These are phyloP conservation scores for Prenolepis imparis DNA, from an alignment of 2,888 invertebrate species.

Conservation along the genomic window DNA sequence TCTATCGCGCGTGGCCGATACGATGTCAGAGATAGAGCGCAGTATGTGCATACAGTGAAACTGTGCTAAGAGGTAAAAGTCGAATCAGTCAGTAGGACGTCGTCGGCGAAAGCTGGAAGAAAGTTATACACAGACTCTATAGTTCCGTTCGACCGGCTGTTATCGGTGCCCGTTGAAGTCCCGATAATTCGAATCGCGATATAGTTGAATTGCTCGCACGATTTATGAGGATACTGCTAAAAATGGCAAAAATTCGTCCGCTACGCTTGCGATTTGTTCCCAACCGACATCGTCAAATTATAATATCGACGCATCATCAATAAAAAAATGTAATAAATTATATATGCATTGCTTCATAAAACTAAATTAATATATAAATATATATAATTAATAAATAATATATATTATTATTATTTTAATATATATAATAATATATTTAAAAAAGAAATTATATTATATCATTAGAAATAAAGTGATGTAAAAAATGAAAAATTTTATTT, in stretches of 20 bases:
- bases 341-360: not conserved
- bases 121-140: conserved; percentile 78
- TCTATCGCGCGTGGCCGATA: conserved; percentile 10
- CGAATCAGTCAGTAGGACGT: conserved; percentile 85
- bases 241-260: not conserved
- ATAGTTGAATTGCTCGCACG: not conserved
- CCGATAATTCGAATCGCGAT: not conserved
- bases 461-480: too few species aligned
- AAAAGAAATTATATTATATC: too few species aligned
- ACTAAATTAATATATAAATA: too few species aligned
- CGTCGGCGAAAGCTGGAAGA: conserved; percentile 83
- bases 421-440: too few species aligned
- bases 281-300: not conserved
- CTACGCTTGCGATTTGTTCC: not conserved
- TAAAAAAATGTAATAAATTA: not conserved
- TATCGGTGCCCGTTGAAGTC: conserved; percentile 24
- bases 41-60: conserved; percentile 79
- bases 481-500: too few species aligned
- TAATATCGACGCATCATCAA: not conserved
- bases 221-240: not conserved
- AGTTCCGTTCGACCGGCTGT: conserved; percentile 59
- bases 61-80: conserved; percentile 85
- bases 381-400: too few species aligned
- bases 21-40: conserved; percentile 9
- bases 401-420: too few species aligned